A percentile compares a stretch with the other conserved stretches of the same genome.
These are phyloP conservation scores for Euphysa ruthae DNA, from an alignment of 30 jellyfish, hydroid and myxozoan species.

Conservation along the genomic window DNA sequence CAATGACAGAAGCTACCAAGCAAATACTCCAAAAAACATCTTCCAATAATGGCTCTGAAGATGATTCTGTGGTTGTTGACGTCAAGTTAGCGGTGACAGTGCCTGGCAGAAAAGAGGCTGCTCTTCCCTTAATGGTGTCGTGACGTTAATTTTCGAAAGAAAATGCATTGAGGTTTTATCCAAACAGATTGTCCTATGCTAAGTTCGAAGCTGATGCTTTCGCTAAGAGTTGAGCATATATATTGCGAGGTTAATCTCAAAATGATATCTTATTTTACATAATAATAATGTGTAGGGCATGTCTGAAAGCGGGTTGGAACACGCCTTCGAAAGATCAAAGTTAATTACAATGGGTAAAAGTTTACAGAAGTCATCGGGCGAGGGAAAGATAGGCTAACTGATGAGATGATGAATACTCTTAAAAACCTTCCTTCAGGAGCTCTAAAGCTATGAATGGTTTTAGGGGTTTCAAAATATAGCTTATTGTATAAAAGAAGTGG, in stretches of 20 bases:
- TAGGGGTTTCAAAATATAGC: background rate
- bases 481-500: background rate
- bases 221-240: too few relatives aligned
- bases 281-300: slow-evolving; percentile 39
- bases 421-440: slow-evolving; percentile 12
- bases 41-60: background rate
- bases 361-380: slow-evolving; percentile 31
- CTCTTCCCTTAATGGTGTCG: slow-evolving; percentile 48
- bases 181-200: slow-evolving; percentile 7
- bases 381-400: slow-evolving; percentile 44
- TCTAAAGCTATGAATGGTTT: too few relatives aligned
- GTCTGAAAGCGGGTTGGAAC: slow-evolving; percentile 54
- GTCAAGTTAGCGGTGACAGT: slow-evolving; percentile 35
- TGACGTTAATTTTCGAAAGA: slow-evolving; percentile 31
- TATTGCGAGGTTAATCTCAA: too few relatives aligned
- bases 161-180: slow-evolving; percentile 41
- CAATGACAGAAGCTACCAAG: slow-evolving; percentile 33
- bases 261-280: background rate
- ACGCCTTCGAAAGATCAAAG: slow-evolving; percentile 15
- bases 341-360: slow-evolving; percentile 1
- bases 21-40: slow-evolving; percentile 15
- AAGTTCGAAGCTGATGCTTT: too few relatives aligned
- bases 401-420: slow-evolving; percentile 27
- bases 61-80: slow-evolving; percentile 11
- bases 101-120: slow-evolving; percentile 59